These are phyloP conservation scores for Drosophila vallismaia DNA, from an alignment of 2,888 invertebrate genomes.

Conservation along the genomic window DNA sequence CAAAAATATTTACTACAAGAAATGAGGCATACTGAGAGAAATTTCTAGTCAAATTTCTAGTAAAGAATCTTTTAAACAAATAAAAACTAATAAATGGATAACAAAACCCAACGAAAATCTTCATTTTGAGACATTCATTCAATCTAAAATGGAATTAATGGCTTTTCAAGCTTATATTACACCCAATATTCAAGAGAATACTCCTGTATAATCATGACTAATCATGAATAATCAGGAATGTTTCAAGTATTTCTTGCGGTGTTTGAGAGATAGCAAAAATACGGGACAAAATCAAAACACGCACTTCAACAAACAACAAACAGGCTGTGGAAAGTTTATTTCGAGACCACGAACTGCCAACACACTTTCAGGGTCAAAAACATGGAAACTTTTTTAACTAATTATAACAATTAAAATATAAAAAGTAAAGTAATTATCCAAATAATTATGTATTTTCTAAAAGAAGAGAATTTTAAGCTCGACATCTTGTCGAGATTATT, in stretches of 20 bases:
- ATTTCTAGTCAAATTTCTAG: background rate
- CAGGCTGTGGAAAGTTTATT: constrained; percentile 14
- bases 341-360: constrained; percentile 9
- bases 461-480: too few species aligned
- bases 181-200: too few species aligned
- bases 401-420: background rate
- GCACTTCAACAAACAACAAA: constrained; percentile 29
- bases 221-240: too few species aligned
- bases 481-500: background rate
- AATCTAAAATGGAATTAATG: too few species aligned
- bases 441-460: too few species aligned
- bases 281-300: constrained; percentile 25
- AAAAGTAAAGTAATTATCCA: too few species aligned
- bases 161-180: too few species aligned
- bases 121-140: background rate
- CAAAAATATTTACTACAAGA: constrained; percentile 1
- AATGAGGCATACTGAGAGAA: constrained; percentile 1
- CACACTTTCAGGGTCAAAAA: constrained; percentile 22
- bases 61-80: too few species aligned
- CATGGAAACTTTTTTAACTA: background rate
- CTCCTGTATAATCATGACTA: too few species aligned
- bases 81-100: background rate
- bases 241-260: too few species aligned
- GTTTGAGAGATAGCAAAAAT: constrained; percentile 13
- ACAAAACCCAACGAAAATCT: background rate